These are phyloP conservation scores for Chiridota heheva DNA, from an alignment of 35 echinoderm and acorn worm genomes.

Conservation along the genomic window DNA sequence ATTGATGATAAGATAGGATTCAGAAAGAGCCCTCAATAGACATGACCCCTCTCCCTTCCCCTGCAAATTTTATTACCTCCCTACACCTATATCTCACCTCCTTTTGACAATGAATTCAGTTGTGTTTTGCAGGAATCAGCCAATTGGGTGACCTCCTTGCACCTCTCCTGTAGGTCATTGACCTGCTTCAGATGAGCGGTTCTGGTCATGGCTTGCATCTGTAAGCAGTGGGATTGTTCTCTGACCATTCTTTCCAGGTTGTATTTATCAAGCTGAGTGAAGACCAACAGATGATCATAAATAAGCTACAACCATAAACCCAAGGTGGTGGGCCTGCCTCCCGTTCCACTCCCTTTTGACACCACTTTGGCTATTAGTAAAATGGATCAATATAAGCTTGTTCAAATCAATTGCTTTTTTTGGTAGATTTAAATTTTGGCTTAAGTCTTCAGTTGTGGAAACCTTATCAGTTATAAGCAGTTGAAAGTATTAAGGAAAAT, in stretches of 20 bases:
- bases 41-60: neutral
- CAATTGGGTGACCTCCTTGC: neutral
- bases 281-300: neutral
- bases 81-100: constrained; percentile 1
- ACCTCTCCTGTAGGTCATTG: neutral
- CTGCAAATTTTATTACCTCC: neutral
- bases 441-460: no score
- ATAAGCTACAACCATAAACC: no score
- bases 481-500: no score
- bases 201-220: constrained; percentile 5
- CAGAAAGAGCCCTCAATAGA: neutral
- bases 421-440: no score
- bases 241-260: constrained; percentile 38
- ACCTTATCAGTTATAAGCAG: no score
- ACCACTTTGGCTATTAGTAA: no score
- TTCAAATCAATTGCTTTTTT: no score
- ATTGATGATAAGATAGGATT: neutral
- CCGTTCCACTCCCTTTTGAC: no score
- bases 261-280: constrained; percentile 34
- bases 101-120: neutral
- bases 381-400: no score
- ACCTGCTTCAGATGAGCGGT: constrained; percentile 8
- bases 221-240: constrained; percentile 22
- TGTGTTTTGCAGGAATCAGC: constrained; percentile 18
- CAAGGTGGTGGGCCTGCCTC: no score